Base-by-base conservation (phyloP, 1,140 invertebrate genomes). In the Oreohelix idahoensis region DNA sequence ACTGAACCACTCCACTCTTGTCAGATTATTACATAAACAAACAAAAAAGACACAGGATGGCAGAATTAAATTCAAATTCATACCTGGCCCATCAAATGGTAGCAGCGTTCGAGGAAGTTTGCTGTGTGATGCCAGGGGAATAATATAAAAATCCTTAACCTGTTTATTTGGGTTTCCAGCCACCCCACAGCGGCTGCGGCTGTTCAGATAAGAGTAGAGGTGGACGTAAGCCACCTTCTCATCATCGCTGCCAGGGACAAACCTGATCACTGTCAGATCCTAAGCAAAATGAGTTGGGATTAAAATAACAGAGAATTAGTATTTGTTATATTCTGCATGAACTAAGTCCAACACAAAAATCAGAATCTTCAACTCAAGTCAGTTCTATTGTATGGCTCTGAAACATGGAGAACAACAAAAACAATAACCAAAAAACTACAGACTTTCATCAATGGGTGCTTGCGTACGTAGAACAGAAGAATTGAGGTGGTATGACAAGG, bases 131-230 rank as follows among this genome's bases (percentile, higher is more conserved):
- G 96, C 95, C 53, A 98, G 93, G 0, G 98, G 97, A 86, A 98
- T 94, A 82, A 99, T 96, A 90, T 99, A 99, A 90, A 99, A 97
- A 92, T 99, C 98, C 90, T 98, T 98, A 42, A 99, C 96, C 36
- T 95, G 94, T 83, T 95, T 95, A 39, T 63, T 75, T 15, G 95
- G 95, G 70, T 94, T 94, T 0, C 94, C 94, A 29, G 96, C 94
- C 29, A 96, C 96, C 5, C 95, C 96, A 86, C 92, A 94, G 66
- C 94, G 90, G 89, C 96, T 96, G 36, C 97, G 94, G 89, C 95
- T 96, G 89, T 96, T 96, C 15, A 99, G 93, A 93, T 99, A 98
- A 83, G 95, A 96, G 89, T 97, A 98, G 73, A 98, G 93, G n/a
- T 95, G 95, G 75, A 96, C 95, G 86, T 98, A 98, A 29, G 95